Evolutionary conservation across 1,140 invertebrate species (phyloP).

Genomic region (Microplitis mediator): DNA sequence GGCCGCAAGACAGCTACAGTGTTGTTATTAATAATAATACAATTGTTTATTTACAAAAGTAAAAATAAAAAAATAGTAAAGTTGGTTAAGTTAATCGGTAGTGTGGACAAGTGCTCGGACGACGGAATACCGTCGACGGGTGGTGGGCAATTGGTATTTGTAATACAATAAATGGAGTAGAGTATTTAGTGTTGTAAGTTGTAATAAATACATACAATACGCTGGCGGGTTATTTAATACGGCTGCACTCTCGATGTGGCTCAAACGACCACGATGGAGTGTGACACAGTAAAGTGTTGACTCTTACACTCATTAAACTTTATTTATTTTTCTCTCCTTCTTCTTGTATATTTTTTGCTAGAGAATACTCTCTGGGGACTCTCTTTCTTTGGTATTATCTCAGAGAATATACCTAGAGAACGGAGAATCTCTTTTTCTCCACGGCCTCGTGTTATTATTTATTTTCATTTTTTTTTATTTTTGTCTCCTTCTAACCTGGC

Average conservation of each 20-base stretch:
- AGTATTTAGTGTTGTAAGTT: conserved; percentile 1
- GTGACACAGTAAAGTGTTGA: conserved; percentile 47
- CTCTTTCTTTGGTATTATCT: too few species aligned
- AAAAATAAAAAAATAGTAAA: too few species aligned
- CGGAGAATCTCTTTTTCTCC: background rate
- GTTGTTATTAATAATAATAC: too few species aligned
- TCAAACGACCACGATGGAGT: conserved; percentile 51
- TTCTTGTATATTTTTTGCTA: background rate
- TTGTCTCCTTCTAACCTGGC: background rate
- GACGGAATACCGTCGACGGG: too few species aligned
- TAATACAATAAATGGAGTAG: too few species aligned
- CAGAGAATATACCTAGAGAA: too few species aligned
- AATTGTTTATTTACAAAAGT: too few species aligned
- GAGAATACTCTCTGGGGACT: too few species aligned
- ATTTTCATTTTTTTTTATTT: background rate
- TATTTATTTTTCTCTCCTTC: background rate
- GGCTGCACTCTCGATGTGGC: conserved; percentile 30
- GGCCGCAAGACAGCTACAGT: too few species aligned
- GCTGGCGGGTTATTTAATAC: conserved; percentile 13
- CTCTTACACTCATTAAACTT: conserved; percentile 13
- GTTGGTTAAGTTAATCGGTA: too few species aligned
- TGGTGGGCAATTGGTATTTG: too few species aligned
- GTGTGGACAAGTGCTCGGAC: too few species aligned
- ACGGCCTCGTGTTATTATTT: conserved; percentile 3
- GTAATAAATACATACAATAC: background rate